Evolutionary conservation across 2,797 vertebrate genomes (phyloP).

Genomic region (Anabacerthia variegaticeps): DNA sequence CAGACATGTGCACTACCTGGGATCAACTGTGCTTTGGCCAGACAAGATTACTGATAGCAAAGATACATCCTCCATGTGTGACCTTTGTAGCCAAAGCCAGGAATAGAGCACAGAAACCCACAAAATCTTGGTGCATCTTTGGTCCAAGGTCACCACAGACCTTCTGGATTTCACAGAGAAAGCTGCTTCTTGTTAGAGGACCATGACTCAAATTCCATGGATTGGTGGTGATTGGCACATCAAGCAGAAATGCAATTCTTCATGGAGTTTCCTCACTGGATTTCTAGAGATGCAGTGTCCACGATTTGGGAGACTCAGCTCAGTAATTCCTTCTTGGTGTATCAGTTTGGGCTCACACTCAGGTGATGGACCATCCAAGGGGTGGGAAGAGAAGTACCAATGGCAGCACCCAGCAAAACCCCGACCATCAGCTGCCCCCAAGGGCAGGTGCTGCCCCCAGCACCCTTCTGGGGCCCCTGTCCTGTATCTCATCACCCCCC

Average conservation of each 20-base stretch:
- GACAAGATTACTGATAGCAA: not conserved
- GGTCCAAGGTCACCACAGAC: not conserved
- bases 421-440: not conserved
- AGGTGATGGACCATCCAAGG: not conserved
- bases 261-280: not conserved
- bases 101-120: not conserved
- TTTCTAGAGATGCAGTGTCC: not conserved
- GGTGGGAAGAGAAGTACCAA: not conserved
- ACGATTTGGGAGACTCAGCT: not conserved
- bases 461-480: not conserved
- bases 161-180: not conserved
- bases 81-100: not conserved
- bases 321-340: not conserved
- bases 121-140: not conserved
- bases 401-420: not conserved
- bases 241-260: not conserved
- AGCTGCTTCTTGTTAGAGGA: not conserved
- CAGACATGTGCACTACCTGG: not conserved
- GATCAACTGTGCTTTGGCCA: not conserved
- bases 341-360: accelerated
- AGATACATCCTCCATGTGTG: not conserved
- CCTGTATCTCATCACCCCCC: not conserved
- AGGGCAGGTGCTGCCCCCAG: not conserved
- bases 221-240: not conserved
- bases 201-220: not conserved